These are phyloP conservation scores for Dendropsophus ebraccatus DNA, from an alignment of 2,113 vertebrate genomes.

Conservation along the genomic window DNA sequence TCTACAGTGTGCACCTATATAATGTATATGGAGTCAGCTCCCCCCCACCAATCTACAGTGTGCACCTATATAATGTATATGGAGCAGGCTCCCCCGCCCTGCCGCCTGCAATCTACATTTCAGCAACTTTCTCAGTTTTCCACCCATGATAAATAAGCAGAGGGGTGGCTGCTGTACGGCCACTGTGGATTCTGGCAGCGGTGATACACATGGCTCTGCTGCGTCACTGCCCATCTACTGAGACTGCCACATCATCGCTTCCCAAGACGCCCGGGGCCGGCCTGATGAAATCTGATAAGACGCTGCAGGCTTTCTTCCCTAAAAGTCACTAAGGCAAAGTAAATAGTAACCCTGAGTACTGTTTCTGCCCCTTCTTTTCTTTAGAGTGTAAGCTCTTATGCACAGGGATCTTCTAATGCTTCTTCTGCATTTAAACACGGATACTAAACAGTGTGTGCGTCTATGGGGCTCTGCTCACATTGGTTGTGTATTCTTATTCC, in stretches of 20 bases:
- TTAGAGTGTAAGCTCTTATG: too few relatives aligned
- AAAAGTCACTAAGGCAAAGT: neutral
- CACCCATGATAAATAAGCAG: neutral
- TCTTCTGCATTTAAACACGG: too few relatives aligned
- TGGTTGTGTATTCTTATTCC: too few relatives aligned
- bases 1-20: too few relatives aligned
- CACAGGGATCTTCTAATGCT: too few relatives aligned
- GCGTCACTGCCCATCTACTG: neutral
- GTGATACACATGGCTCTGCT: neutral
- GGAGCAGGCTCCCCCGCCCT: neutral
- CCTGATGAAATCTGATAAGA: constrained; percentile 9
- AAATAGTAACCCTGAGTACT: neutral
- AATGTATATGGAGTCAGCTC: too few relatives aligned
- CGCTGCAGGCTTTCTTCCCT: too few relatives aligned
- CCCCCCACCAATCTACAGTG: too few relatives aligned
- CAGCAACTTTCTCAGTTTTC: neutral
- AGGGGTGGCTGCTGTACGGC: neutral
- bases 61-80: neutral
- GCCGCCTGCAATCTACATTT: neutral
- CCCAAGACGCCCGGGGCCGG: neutral
- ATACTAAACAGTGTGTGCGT: too few relatives aligned
- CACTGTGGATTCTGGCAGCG: neutral
- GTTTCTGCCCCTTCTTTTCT: neutral
- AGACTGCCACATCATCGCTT: constrained; percentile 17
- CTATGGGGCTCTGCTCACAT: too few relatives aligned